Evolutionary conservation across 2,113 vertebrate species (phyloP).

Genomic region (Poeciliopsis occidentalis): DNA sequence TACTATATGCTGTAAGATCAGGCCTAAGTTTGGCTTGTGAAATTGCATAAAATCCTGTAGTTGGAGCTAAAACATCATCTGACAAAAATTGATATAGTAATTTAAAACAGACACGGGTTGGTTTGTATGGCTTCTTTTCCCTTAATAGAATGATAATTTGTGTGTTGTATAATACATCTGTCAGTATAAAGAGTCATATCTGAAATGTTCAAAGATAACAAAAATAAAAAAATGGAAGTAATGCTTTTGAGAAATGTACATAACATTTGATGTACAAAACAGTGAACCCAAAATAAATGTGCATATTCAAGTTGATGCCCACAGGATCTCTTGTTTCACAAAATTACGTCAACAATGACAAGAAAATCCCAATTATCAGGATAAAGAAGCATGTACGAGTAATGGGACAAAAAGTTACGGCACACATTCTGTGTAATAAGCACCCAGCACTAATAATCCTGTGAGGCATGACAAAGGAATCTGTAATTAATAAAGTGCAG

Average conservation of each 20-base stretch:
- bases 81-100: no score
- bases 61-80: no score
- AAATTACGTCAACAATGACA: neutral
- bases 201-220: no score
- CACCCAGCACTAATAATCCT: neutral
- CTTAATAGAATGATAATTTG: no score
- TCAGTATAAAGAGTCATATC: no score
- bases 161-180: no score
- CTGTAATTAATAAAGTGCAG: neutral
- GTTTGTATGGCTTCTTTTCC: no score
- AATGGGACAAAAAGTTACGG: neutral
- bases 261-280: neutral
- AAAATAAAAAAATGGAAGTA: no score
- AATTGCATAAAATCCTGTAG: no score
- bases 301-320: neutral
- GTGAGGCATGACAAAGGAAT: neutral
- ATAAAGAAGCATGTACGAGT: neutral
- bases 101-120: no score
- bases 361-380: neutral
- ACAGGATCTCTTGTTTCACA: neutral
- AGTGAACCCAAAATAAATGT: neutral
- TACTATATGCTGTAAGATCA: neutral
- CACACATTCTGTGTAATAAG: neutral
- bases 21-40: no score
- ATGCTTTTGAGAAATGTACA: neutral